Evolutionary conservation across 2,113 vertebrate genomes (phyloP).

Genomic region (Pardalotus punctatus): DNA sequence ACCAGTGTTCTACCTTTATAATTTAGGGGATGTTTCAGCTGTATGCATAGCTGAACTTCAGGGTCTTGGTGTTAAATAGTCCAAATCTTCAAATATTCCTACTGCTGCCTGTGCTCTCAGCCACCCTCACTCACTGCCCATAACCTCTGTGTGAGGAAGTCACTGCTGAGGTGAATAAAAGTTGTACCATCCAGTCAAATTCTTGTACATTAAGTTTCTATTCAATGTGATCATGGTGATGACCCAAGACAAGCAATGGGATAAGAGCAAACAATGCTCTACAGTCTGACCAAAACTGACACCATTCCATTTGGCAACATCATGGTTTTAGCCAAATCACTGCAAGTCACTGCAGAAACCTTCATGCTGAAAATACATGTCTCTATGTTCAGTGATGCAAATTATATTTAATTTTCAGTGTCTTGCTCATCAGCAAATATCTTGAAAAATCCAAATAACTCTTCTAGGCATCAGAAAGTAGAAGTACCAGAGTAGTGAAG

Average conservation of each 20-base stretch:
- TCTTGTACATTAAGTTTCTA: neutral
- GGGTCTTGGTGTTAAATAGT: neutral
- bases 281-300: neutral
- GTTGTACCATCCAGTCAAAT: neutral
- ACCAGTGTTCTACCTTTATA: neutral
- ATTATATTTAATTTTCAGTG: neutral
- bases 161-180: neutral
- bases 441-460: neutral
- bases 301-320: neutral
- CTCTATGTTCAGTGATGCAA: neutral
- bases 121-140: neutral
- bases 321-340: neutral
- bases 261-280: neutral
- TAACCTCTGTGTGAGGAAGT: neutral
- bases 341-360: neutral
- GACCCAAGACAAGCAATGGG: neutral
- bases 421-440: neutral
- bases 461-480: neutral
- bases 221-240: neutral
- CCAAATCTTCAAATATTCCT: neutral
- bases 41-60: neutral
- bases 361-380: neutral
- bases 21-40: neutral
- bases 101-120: neutral
- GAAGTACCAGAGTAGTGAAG: neutral